Evolutionary conservation across 1,140 invertebrate species (phyloP), one percentile per base, ranked within the genome.

Genomic region (Phenacoccus solenopsis): DNA sequence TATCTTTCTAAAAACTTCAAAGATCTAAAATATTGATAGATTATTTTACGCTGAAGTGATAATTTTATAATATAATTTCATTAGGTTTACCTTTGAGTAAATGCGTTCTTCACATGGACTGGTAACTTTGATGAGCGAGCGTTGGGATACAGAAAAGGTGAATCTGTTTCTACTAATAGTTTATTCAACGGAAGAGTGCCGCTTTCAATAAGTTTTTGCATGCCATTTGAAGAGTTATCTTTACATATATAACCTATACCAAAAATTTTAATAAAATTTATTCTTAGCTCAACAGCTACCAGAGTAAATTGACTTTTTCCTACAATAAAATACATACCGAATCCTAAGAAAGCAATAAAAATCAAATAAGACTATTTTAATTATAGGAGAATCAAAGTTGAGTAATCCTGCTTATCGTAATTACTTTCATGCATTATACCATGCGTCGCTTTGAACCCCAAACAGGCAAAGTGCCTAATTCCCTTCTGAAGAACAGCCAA

Each of bases 91-190:
- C 91, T 86, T 81, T 94, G 90, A 9, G 93, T 93, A 61, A 97
- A 81, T 56, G 86, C 85, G 74, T 91, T 87, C 81, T 94, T 96
- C 4, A 97, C 87, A 77, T 90, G 86, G 70, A 85, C 77, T 28
- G 93, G 90, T 74, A 98, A 79, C 79, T 96, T 96, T 21, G 92
- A 94, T 68, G 93, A 93, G 77, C 94, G 83, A 59, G 92, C 93
- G 77, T 97, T 98, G 0, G 94, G 94, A 79, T 94, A 97, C 91
- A 96, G 94, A 76, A 94, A 98, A 0, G 94, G 94, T 10, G 93
- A 88, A 81, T 97, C 94, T 1, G 92, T 95, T 81, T 96, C 93
- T 0, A 97, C 86, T 28, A 97, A 77, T 67, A 96, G 80, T 77
- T 85, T 84, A 74, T 97, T 91, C 72, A 96, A 76, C 1, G 93